Percentiles rank a stretch among this genome's conserved stretches.
phyloP scores from a whole-genome alignment of 2,113 vertebrate genomes.

The Psittacus erithacus region DNA sequence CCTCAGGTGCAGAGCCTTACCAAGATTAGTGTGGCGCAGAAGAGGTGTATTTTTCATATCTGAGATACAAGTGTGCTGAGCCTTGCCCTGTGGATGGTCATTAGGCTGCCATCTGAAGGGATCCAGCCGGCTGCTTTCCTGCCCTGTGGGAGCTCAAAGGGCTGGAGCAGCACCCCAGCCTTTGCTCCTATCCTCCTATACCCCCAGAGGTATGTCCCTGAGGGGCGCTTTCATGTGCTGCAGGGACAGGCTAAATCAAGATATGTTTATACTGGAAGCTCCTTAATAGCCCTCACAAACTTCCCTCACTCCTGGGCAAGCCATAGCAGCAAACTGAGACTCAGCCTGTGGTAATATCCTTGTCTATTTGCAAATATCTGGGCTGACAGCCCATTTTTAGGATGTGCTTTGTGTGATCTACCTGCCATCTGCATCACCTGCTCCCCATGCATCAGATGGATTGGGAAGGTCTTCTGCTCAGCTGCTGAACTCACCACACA shows the following conservation, averaged over 20 bases:
- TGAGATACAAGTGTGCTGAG: not conserved
- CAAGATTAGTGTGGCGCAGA: not conserved
- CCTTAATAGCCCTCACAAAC: not conserved
- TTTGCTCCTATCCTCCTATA: not conserved
- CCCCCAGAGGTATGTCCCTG: not conserved
- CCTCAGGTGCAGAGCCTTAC: not conserved
- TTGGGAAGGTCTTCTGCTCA: not conserved
- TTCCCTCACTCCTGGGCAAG: not conserved
- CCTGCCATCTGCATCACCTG: not conserved
- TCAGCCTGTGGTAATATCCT: not conserved
- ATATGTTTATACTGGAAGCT: not conserved
- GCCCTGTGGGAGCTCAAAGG: not conserved
- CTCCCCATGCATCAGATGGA: not conserved
- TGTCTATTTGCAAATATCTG: not conserved
- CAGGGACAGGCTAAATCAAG: not conserved
- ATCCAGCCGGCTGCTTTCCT: not conserved
- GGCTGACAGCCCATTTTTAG: not conserved
- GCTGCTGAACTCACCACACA: not conserved
- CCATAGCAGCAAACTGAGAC: not conserved
- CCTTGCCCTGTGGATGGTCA: not conserved
- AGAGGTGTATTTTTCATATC: not conserved
- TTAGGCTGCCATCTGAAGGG: not conserved
- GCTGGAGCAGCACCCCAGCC: not conserved
- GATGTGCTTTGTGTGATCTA: not conserved
- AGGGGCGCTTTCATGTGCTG: not conserved